Evolutionary conservation across 2,113 vertebrate genomes (phyloP).

Genomic region (Pomatorhinus ruficollis): DNA sequence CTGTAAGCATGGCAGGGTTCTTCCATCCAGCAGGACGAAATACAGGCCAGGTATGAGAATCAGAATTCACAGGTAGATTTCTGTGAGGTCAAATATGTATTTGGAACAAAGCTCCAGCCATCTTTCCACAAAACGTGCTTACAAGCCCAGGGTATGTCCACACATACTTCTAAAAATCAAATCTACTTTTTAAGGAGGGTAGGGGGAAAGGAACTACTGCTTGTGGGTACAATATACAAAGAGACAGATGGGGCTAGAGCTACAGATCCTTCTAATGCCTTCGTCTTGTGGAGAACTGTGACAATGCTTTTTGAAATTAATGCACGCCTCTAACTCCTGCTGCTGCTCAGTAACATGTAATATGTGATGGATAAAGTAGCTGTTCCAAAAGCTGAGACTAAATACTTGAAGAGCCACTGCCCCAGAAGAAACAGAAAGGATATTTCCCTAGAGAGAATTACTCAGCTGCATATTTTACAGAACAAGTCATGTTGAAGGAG

Average conservation of each 20-base stretch:
- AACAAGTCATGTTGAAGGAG: conserved; percentile 51
- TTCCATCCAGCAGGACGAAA: neutral
- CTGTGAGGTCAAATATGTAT: neutral
- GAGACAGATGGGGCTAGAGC: neutral
- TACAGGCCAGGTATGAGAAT: neutral
- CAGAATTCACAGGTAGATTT: neutral
- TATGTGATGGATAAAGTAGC: neutral
- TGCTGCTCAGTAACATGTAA: neutral
- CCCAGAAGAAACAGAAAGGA: conserved; percentile 48
- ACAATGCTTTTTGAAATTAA: neutral
- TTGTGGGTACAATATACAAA: neutral
- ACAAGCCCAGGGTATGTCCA: neutral
- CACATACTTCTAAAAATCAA: neutral
- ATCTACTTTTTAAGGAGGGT: neutral
- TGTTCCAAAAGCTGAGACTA: conserved; percentile 43
- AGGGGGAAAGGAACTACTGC: neutral
- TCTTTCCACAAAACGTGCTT: neutral
- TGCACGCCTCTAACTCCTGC: neutral
- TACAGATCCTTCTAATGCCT: neutral
- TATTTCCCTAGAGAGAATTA: conserved; percentile 64
- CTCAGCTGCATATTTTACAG: conserved; percentile 35
- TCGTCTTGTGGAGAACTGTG: neutral
- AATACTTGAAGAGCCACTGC: conserved; percentile 27
- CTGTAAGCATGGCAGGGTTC: neutral
- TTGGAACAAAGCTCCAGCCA: neutral